Percentiles rank a stretch among this genome's conserved stretches.
Conservation (phyloP, 2,888 invertebrate genomes). For the Pammene aurita region DNA sequence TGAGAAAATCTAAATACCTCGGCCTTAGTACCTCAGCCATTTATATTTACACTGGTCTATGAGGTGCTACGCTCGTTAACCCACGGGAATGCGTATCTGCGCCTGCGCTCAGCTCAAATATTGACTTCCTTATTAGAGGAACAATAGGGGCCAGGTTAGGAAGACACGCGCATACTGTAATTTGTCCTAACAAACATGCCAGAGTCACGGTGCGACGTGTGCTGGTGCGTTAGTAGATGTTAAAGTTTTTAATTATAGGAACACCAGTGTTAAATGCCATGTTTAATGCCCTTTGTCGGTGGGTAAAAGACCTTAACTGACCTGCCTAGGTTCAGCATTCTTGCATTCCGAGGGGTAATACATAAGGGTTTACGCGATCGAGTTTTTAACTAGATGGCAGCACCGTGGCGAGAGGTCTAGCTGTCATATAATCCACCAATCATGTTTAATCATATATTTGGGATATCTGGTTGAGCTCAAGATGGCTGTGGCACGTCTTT, state of each 20-base stretch:
- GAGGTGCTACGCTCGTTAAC: not conserved
- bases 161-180: conserved; percentile 62
- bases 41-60: not conserved
- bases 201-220: conserved; percentile 6
- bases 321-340: not conserved
- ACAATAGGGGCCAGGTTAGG: conserved; percentile 69
- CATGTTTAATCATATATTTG: too few relatives aligned
- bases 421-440: too few relatives aligned
- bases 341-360: not conserved
- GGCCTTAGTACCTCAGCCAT: too few relatives aligned
- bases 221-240: conserved; percentile 13
- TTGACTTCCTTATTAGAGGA: conserved; percentile 81
- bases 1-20: too few relatives aligned
- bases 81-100: conserved; percentile 39
- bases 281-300: conserved; percentile 14
- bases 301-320: conserved; percentile 1
- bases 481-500: too few relatives aligned
- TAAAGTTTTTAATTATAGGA: conserved; percentile 7
- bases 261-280: conserved; percentile 6
- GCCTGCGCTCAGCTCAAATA: conserved; percentile 70
- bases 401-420: too few relatives aligned
- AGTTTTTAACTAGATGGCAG: too few relatives aligned
- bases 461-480: too few relatives aligned
- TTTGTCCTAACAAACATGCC: conserved; percentile 41
- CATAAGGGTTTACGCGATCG: not conserved